Conservation (phyloP, 2,888 invertebrate species). For the Balanococcus diminutus region DNA sequence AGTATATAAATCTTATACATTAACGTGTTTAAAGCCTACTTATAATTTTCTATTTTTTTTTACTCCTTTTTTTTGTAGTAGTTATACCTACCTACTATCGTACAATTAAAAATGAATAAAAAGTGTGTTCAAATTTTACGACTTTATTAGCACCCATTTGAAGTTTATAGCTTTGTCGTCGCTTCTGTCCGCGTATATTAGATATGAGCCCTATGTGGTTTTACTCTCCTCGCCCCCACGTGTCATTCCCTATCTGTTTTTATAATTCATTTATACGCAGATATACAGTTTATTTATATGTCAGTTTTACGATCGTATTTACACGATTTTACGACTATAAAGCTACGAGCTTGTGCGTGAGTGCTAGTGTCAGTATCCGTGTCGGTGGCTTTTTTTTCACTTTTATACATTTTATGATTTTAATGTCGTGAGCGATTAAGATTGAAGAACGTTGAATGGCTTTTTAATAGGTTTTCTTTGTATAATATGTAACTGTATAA, state of each 20-base stretch:
- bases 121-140: conserved; percentile 12
- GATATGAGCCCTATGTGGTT: background rate
- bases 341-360: background rate
- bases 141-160: conserved; percentile 29
- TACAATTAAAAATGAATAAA: background rate
- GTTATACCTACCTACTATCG: no score
- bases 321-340: conserved; percentile 8
- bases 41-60: conserved; percentile 13
- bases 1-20: conserved; percentile 1
- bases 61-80: background rate
- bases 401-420: background rate
- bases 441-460: background rate
- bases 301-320: conserved; percentile 23
- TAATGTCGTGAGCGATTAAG: background rate
- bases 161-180: conserved; percentile 15
- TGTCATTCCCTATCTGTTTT: background rate
- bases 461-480: background rate
- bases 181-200: background rate
- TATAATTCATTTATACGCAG: background rate
- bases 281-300: conserved; percentile 20
- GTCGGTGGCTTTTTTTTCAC: background rate
- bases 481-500: background rate
- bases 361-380: background rate
- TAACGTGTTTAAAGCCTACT: conserved; percentile 34
- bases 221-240: background rate